Base-by-base conservation (phyloP, 2,113 vertebrate genomes). In the Leptosomus discolor region DNA sequence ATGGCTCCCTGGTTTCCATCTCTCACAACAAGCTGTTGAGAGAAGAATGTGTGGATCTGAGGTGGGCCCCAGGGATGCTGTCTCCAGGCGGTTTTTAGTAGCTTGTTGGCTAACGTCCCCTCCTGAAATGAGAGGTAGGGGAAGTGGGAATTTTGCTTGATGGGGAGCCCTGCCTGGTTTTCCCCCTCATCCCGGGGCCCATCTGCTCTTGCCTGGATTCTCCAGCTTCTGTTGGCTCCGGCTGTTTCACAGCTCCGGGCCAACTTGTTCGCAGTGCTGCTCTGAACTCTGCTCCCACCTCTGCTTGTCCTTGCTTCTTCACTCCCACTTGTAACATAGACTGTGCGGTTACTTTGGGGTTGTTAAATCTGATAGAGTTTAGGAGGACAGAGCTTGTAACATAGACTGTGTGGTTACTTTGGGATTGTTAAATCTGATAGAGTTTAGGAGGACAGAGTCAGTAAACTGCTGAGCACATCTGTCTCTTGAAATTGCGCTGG, bases 311-410 rank as follows among this genome's bases (percentile, higher is more conserved):
- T 45, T 48, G n/a, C 36, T 82, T 8, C 82, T 87, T 51, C 7
- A 1, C 45, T 91, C 56, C 56, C 0, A 0, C 17, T 1, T 15
- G 48, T 27, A 48, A 53, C 13, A 15, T 2, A 36, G n/a, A 6
- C 39, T 23, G 8, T 15, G 18, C 37, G 48, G 8, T 17, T 56
- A 34, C 29, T 12, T 3, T 39, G 7, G n/a, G n/a, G n/a, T 7
- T 70, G 45, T 50, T 61, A 60, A 56, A 45, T 23, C 45, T 60
- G n/a, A 24, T 30, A 0, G 2, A 34, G 36, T 54, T 77, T 18
- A 37, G 34, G 34, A 87, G 51, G 50, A 57, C 43, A 20, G 54
- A 94, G n/a, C n/a, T n/a, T n/a, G n/a, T n/a, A n/a, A n/a, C n/a
- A n/a, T n/a, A n/a, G n/a, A n/a, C n/a, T n/a, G n/a, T n/a, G n/a